Evolutionary conservation across 2,797 vertebrate genomes (phyloP).

Genomic region (Phoebastria nigripes): DNA sequence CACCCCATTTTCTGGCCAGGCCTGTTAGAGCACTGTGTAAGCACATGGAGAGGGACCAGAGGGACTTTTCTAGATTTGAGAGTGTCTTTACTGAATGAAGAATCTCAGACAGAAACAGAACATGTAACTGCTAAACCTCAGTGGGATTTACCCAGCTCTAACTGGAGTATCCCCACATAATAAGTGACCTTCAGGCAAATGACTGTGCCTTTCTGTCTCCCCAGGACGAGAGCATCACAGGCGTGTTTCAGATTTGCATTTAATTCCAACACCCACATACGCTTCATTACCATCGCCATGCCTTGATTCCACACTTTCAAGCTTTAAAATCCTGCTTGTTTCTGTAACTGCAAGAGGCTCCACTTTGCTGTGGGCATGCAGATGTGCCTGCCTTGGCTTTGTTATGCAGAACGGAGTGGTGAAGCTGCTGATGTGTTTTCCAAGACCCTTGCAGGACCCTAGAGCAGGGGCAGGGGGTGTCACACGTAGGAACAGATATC

Average conservation of each 20-base stretch:
- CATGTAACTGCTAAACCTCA: not conserved
- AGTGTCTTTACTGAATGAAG: not conserved
- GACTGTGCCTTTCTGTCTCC: not conserved
- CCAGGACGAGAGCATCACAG: not conserved
- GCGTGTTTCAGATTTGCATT: not conserved
- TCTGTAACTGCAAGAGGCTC: not conserved
- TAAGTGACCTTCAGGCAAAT: not conserved
- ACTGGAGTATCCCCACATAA: not conserved
- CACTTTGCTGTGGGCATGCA: not conserved
- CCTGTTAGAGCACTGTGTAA: not conserved
- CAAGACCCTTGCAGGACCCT: not conserved
- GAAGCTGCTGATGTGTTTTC: not conserved
- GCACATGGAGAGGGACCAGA: not conserved
- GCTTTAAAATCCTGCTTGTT: not conserved
- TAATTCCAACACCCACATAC: not conserved
- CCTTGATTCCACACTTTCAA: not conserved
- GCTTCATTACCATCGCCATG: not conserved
- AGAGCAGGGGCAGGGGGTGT: not conserved
- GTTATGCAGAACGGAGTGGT: rapidly evolving
- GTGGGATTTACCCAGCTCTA: not conserved
- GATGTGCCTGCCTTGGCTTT: not conserved
- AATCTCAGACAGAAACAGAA: not conserved
- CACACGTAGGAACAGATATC: not conserved
- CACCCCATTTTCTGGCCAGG: not conserved
- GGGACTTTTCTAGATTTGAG: not conserved